Base-by-base conservation (phyloP, 2,113 vertebrate species). In the Cacatua alba region DNA sequence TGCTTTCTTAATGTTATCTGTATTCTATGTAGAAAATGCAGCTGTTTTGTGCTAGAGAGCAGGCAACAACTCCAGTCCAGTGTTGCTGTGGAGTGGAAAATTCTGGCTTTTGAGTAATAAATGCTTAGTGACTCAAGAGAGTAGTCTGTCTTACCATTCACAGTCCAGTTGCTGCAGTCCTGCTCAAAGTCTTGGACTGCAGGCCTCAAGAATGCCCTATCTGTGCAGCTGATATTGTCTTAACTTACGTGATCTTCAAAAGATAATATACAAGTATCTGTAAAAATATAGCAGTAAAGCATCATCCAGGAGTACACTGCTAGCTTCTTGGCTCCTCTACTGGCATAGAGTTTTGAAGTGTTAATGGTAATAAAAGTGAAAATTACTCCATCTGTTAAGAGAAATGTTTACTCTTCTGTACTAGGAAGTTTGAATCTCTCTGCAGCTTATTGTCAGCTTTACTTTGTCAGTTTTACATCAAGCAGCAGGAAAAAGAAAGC, bases 391-490 rank as follows among this genome's bases (percentile, higher is more conserved):
- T 96, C 92, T 96, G 95, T 92, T 96, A 96, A 82, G 55, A 95
- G 79, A 84, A 93, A 95, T 91, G 77, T 93, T 96, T 96, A 82
- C 90, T 94, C 60, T 84, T 86, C 69, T 87, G 37, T 91, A 93
- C 23, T 18, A 69, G 62, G 80, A 91, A 93, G 83, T 65, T 92
- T 91, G 74, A 52, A 76, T 88, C 80, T 92, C 77, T 87, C 74
- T 90, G 37, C 55, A 90, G 76, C 69, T 94, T 91, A 84, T 97
- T 94, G 95, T 93, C 85, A 75, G 87, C 89, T 95, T 91, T 92
- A 91, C 92, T 95, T 94, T 95, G 94, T 91, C 95, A 94, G 70
- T 96, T 96, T 96, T 95, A 91, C 77, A 84, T 96, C 94, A 92
- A 96, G 77, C 96, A 94, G 95, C 82, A 88, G 95, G 88, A 72